phyloP scores from a whole-genome alignment of 2,113 vertebrate species.

The Vulpes vulpes region DNA sequence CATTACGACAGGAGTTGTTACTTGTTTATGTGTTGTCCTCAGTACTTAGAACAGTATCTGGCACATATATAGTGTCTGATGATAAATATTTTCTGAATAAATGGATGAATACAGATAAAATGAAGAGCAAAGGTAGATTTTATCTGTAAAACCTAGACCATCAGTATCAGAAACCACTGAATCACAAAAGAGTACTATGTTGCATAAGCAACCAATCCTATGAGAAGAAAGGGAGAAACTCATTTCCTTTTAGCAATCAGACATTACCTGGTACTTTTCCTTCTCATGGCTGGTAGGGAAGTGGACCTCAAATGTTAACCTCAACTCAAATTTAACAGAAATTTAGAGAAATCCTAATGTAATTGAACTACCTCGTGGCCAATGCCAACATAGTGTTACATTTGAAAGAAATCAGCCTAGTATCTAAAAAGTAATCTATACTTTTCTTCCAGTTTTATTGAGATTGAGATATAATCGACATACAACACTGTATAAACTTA shows the following conservation, averaged over 20 bases:
- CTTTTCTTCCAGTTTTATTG: conserved; percentile 1
- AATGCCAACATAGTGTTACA: not conserved
- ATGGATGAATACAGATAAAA: not conserved
- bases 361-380: not conserved
- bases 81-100: not conserved
- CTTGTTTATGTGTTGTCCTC: not conserved
- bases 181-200: not conserved
- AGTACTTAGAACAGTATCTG: not conserved
- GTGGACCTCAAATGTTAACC: not conserved
- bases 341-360: not conserved
- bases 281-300: not conserved
- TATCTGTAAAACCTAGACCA: not conserved
- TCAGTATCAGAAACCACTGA: not conserved
- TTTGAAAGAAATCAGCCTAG: not conserved
- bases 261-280: not conserved
- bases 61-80: too few species aligned
- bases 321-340: not conserved
- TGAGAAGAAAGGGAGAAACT: not conserved
- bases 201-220: not conserved
- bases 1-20: not conserved
- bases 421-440: not conserved
- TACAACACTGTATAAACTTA: not conserved
- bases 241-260: not conserved
- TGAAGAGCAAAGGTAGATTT: not conserved
- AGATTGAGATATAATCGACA: not conserved